These are phyloP conservation scores for Melanchra persicariae DNA, from an alignment of 2,888 invertebrate species.

Conservation along the genomic window DNA sequence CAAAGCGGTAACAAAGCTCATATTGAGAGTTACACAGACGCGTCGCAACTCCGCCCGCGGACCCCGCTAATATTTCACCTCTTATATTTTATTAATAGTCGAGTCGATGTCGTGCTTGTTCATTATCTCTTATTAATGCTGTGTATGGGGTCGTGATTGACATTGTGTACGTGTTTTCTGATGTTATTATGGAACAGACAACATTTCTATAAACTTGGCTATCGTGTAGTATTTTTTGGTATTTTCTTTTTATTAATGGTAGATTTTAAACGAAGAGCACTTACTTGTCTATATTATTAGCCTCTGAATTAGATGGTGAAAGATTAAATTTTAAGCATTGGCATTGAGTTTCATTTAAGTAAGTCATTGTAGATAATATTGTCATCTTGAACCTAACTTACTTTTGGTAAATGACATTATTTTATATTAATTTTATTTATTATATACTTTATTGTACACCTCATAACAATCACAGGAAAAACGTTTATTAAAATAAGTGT, in stretches of 20 bases:
- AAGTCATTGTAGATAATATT: too few relatives aligned
- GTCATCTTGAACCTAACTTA: too few relatives aligned
- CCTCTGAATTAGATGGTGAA: background rate
- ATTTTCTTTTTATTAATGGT: background rate
- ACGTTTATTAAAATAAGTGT: too few relatives aligned
- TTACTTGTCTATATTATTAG: background rate
- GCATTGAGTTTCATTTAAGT: background rate
- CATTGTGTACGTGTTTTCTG: background rate
- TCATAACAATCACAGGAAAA: too few relatives aligned
- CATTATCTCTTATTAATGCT: slow-evolving; percentile 46
- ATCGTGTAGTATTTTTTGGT: background rate
- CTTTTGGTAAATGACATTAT: too few relatives aligned
- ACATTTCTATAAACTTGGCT: background rate
- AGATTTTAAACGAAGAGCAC: background rate
- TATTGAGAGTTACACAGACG: slow-evolving; percentile 85
- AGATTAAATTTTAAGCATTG: background rate
- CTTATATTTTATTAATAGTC: slow-evolving; percentile 56
- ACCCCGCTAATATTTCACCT: slow-evolving; percentile 58
- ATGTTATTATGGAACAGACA: background rate
- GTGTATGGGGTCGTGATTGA: slow-evolving; percentile 4
- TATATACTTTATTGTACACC: too few relatives aligned
- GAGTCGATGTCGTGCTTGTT: slow-evolving; percentile 43
- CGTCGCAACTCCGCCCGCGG: slow-evolving; percentile 49
- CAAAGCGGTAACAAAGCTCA: slow-evolving; percentile 90
- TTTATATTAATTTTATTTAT: too few relatives aligned